Evolutionary conservation across 2,888 invertebrate species (phyloP).

Genomic region (Aethes cnicana): DNA sequence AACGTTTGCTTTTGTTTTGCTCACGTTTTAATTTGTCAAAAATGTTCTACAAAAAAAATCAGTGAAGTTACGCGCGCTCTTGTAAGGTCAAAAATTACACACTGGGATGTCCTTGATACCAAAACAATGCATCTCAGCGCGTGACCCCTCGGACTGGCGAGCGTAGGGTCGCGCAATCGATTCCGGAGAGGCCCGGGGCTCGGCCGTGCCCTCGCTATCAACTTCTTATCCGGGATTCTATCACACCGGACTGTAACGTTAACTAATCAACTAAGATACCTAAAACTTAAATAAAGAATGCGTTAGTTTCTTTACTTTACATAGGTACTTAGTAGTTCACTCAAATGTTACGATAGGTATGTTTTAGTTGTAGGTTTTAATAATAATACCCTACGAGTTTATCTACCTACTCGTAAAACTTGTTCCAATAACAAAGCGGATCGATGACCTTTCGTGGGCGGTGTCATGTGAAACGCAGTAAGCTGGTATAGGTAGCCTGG

Average conservation of each 20-base stretch:
- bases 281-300: too few relatives aligned
- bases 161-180: constrained; percentile 22
- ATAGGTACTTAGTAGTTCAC: too few relatives aligned
- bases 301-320: too few relatives aligned
- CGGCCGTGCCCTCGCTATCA: constrained; percentile 18
- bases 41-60: neutral
- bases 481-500: too few relatives aligned
- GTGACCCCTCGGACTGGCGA: neutral
- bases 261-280: too few relatives aligned
- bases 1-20: neutral
- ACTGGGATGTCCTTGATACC: neutral
- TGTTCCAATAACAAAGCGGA: too few relatives aligned
- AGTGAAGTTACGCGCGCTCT: neutral
- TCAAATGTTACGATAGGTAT: too few relatives aligned
- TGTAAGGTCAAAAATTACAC: neutral
- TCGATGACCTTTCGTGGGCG: too few relatives aligned
- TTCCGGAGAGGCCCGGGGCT: constrained; percentile 14
- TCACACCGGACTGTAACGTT: constrained; percentile 8
- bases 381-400: too few relatives aligned
- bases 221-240: constrained; percentile 7
- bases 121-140: neutral
- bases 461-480: too few relatives aligned
- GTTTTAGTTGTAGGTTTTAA: too few relatives aligned
- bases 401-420: too few relatives aligned
- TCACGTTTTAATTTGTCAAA: constrained; percentile 2